Base-by-base conservation (phyloP, 2,888 invertebrate species). In the Brachyptera putata region DNA sequence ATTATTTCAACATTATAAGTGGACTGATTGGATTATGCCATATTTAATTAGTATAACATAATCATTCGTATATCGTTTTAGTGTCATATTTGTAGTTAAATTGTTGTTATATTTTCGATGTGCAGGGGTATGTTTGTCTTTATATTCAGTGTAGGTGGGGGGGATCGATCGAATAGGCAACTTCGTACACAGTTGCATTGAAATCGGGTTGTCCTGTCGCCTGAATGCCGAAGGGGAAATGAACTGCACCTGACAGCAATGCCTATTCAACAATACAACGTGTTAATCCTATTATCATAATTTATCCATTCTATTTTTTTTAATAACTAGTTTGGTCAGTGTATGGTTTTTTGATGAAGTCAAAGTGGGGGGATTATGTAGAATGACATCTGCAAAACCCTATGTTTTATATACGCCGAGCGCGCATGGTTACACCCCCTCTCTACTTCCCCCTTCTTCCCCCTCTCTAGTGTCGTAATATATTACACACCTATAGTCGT, bases 81-180 rank as follows among this genome's bases (percentile, higher is more conserved):
- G 3, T 36, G 36, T 34, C 34, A 36, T n/a, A 9, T 18, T 53
- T 11, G 14, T 16, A 21, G 5, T 37, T 18, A 53, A 53, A 53
- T 53, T 36, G 18, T 34, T 30, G 53, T 16, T 53, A 22, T 34
- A 53, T 34, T 53, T 53, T 16, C 16, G 34, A 53, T 53, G 53
- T 53, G 53, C 36, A 53, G 53, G 53, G 53, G 53, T 53, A 53
- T 53, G 53, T 53, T 53, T 53, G 53, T 53, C 53, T 53, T 53
- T 53, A 34, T 53, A 13, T 22, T 46, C 46, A n/a, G 46, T 21
- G 22, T 22, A 36, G 53, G 36, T 50, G 50, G 53, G 53, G 50
- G 50, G 53, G 53, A 53, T 53, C 53, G 53, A 53, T 53, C 36
- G 34, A 18, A 50, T 50, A 50, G 49, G 49, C 49, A 50, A n/a